Base-by-base conservation (phyloP, 2,888 invertebrate genomes). In the Trichacis sp. region DNA sequence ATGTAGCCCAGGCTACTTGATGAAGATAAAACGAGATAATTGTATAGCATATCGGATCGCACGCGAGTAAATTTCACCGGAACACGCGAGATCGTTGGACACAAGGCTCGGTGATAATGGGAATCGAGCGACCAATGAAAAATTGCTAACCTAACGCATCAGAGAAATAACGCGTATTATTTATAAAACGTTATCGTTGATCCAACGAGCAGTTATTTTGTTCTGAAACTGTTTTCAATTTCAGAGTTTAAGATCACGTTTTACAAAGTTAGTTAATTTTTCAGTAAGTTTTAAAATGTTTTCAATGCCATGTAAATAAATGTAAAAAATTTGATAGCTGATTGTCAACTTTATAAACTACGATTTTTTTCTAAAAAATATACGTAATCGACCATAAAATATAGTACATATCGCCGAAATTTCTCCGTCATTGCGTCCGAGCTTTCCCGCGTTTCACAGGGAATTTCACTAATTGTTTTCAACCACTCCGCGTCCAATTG, bases 21-120 rank as follows among this genome's bases (percentile, higher is more conserved):
- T 80, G 78, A 80, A 81, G 82, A 81, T 82, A 81, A 81, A 81
- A 81, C 76, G 77, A 79, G 77, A 81, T 82, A 82, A 82, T 82
- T 81, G 80, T 79, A 79, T 80, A 77, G 80, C 75, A 79, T 80
- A 80, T 80, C 80, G 76, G 77, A 80, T 80, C 79, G 77, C 69
- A 75, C 56, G 73, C 70, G 71, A 79, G 77, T 80, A 79, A 80
- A 81, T 81, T 81, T 81, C 75, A 74, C 72, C 70, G 73, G 69
- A 77, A 70, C 81, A 81, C 81, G 80, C 80, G 76, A 81, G 76
- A 79, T 76, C 76, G 74, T 73, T 74, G 76, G 77, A 77, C 76
- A 76, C 73, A 74, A 33, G 72, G 74, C 68, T 65, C 70, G 73
- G 70, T 73, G 73, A 72, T 73, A 73, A 73, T 75, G 73, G 74